phyloP scores from a whole-genome alignment of 2,797 vertebrate species.

The Spheniscus humboldti region DNA sequence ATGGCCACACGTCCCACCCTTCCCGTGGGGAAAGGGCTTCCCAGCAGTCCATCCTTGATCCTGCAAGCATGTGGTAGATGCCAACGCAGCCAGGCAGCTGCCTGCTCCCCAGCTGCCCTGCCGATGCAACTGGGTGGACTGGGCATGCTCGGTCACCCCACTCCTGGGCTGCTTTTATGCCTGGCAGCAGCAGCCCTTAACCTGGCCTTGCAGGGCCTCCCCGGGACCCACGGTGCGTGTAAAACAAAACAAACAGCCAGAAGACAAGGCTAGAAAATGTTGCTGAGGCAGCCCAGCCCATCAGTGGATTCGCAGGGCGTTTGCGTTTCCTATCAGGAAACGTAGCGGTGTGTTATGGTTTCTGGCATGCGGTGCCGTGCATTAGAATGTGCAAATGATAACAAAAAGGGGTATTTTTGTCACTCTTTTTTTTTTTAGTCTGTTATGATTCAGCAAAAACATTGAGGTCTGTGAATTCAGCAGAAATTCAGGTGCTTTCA shows the following conservation, averaged over 20 bases:
- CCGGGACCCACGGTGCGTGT: rapidly evolving
- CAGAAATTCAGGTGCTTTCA: background rate
- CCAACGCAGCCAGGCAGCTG: background rate
- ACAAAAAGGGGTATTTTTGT: constrained; percentile 44
- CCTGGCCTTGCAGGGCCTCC: background rate
- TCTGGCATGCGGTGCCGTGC: background rate
- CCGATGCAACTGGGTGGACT: rapidly evolving
- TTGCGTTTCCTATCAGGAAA: constrained; percentile 50
- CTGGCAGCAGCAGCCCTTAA: background rate
- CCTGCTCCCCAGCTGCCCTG: background rate
- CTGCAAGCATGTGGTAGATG: background rate
- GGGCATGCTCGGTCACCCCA: rapidly evolving
- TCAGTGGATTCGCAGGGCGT: background rate
- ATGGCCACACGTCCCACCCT: background rate
- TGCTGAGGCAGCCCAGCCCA: background rate
- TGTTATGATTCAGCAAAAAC: constrained; percentile 9
- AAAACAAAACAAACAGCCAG: background rate
- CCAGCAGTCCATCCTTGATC: background rate
- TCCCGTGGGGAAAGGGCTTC: background rate
- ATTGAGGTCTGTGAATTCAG: background rate
- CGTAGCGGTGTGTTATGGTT: background rate
- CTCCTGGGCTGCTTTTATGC: rapidly evolving
- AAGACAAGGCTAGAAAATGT: background rate
- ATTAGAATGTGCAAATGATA: constrained; percentile 1
- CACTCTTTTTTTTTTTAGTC: background rate